Evolutionary conservation across 2,797 vertebrate genomes (phyloP).

Genomic region (Limosa lapponica): DNA sequence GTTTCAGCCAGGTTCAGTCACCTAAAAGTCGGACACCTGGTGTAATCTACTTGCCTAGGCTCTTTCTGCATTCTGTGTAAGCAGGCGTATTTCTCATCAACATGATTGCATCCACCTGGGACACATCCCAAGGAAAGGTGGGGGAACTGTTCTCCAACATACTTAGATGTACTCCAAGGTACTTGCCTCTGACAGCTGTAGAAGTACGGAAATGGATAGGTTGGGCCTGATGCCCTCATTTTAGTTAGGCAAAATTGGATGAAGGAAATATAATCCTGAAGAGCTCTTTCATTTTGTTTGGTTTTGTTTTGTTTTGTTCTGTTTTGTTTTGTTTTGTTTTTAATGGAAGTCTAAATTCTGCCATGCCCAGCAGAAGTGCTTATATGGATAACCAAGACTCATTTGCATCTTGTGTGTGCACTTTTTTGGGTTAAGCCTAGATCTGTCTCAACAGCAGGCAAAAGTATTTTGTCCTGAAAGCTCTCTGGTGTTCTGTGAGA

Average conservation of each 20-base stretch:
- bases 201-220: neutral
- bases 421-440: neutral
- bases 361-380: neutral
- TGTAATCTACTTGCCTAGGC: neutral
- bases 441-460: neutral
- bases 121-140: neutral
- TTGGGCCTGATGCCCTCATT: neutral
- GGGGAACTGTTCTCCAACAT: neutral
- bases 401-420: fast-evolving
- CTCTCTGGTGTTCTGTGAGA: neutral
- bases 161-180: neutral
- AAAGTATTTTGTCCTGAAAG: neutral
- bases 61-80: neutral
- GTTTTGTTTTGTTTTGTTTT: neutral
- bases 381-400: neutral
- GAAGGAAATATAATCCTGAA: neutral
- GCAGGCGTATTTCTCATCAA: neutral
- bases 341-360: neutral
- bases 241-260: neutral
- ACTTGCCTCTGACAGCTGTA: neutral
- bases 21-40: neutral
- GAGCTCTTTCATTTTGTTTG: neutral
- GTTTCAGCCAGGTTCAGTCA: neutral
- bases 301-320: neutral
- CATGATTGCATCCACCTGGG: neutral